A percentile compares a stretch with the other conserved stretches of the same genome.
Evolutionary conservation across 2,113 vertebrate genomes (phyloP).

Genomic region (Vulpes ferrilata): DNA sequence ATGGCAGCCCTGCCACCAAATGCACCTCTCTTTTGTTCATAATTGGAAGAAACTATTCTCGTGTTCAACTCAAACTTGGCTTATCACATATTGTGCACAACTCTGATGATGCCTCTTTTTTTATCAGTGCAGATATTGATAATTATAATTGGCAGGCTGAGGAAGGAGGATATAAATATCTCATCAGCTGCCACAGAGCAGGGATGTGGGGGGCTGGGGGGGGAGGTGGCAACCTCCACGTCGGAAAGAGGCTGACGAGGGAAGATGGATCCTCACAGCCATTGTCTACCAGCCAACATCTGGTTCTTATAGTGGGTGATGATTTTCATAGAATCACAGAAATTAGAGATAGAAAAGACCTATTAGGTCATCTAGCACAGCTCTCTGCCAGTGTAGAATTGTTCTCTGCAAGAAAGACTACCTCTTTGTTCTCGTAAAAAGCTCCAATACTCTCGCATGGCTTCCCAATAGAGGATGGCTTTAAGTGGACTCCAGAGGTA

Average conservation of each 20-base stretch:
- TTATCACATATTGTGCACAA: conserved; percentile 52
- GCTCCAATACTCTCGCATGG: not conserved
- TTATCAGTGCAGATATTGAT: conserved; percentile 74
- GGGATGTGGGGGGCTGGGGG: not conserved
- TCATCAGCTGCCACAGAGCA: conserved; percentile 62
- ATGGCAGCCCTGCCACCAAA: not conserved
- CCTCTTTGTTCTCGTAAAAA: conserved; percentile 54
- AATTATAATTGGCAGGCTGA: conserved; percentile 81
- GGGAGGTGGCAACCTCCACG: conserved; percentile 46
- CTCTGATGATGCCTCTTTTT: conserved; percentile 63
- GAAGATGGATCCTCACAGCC: not conserved
- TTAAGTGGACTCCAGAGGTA: not conserved
- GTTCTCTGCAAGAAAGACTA: not conserved
- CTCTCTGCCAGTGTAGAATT: conserved; percentile 44
- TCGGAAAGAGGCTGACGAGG: conserved; percentile 39
- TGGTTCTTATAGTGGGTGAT: conserved; percentile 66
- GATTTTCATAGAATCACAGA: conserved; percentile 72
- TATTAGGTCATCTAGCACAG: conserved; percentile 55
- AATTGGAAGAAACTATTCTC: conserved; percentile 71
- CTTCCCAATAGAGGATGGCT: not conserved
- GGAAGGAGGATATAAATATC: conserved; percentile 67
- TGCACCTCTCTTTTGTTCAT: conserved; percentile 78
- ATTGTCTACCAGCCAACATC: conserved; percentile 59
- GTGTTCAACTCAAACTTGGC: conserved; percentile 71
- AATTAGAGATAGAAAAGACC: conserved; percentile 73